Percentiles rank a stretch among this genome's conserved stretches.
phyloP scores from a whole-genome alignment of 2,113 vertebrate species.

The Tor tambroides region DNA sequence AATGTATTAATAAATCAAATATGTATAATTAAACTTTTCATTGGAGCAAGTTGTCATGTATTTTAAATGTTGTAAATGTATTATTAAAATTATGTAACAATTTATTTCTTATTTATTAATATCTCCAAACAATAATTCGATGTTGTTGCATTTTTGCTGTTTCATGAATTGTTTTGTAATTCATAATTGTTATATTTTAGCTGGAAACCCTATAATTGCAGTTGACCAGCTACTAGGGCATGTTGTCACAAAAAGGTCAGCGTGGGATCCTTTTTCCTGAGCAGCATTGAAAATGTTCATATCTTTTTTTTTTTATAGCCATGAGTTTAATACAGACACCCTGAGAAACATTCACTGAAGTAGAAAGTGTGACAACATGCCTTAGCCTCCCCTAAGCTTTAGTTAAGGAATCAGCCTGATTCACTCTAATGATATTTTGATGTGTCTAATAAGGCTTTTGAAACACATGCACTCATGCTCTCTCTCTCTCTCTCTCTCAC shows the following conservation, averaged over 20 bases:
- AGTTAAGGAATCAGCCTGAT: background rate
- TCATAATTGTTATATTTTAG: background rate
- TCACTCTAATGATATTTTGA: background rate
- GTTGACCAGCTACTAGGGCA: background rate
- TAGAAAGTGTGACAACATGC: background rate
- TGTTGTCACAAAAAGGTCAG: background rate
- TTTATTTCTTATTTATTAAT: too few species aligned
- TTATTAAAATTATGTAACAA: too few species aligned
- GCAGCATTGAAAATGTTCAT: background rate
- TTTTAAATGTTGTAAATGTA: background rate
- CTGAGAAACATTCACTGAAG: background rate
- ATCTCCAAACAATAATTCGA: too few species aligned
- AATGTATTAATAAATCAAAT: too few species aligned
- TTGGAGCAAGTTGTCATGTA: background rate
- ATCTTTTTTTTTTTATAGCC: too few species aligned
- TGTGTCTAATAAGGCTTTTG: constrained; percentile 16
- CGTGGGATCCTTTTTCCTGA: background rate
- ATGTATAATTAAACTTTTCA: too few species aligned
- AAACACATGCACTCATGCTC: constrained; percentile 17
- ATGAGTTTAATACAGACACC: background rate
- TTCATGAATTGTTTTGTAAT: too few species aligned
- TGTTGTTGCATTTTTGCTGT: too few species aligned
- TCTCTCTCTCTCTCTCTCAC: background rate
- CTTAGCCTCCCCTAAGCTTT: background rate
- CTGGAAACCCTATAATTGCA: background rate